These are phyloP conservation scores for Dryobota labecula DNA, from an alignment of 2,888 invertebrate genomes.

Conservation along the genomic window DNA sequence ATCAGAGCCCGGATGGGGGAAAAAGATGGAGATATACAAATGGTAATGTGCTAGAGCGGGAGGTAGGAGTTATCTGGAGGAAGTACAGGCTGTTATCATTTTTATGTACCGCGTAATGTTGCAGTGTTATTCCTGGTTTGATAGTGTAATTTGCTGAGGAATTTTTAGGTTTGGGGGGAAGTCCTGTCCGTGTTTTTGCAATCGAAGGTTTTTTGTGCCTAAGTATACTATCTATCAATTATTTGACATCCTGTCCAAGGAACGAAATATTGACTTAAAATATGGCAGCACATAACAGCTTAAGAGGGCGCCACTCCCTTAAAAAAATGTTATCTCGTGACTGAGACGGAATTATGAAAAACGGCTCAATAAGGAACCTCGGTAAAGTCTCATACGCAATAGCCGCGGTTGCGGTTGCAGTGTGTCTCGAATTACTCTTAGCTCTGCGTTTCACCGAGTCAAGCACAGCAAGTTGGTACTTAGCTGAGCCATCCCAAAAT, in stretches of 20 bases:
- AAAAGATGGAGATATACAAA: slow-evolving; percentile 42
- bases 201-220: not conserved
- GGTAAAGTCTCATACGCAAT: no score
- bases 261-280: not conserved
- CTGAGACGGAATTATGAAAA: no score
- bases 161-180: not conserved
- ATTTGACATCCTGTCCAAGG: not conserved
- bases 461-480: no score
- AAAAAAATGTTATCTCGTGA: no score
- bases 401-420: no score
- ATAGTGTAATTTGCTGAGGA: slow-evolving; percentile 41
- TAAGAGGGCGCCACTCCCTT: no score
- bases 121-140: slow-evolving; percentile 37
- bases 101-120: slow-evolving; percentile 55
- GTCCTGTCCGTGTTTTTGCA: not conserved
- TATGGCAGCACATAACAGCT: not conserved
- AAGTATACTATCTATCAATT: not conserved
- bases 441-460: no score
- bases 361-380: no score
- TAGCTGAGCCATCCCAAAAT: no score
- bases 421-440: no score
- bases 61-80: slow-evolving; percentile 50
- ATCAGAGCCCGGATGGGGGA: slow-evolving; percentile 50
- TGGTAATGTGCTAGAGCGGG: slow-evolving; percentile 25
- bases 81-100: slow-evolving; percentile 52